Evolutionary conservation across 2,888 invertebrate genomes (phyloP), one percentile per base, ranked within the genome.

Genomic region (Himalopsyche kuldschensis): DNA sequence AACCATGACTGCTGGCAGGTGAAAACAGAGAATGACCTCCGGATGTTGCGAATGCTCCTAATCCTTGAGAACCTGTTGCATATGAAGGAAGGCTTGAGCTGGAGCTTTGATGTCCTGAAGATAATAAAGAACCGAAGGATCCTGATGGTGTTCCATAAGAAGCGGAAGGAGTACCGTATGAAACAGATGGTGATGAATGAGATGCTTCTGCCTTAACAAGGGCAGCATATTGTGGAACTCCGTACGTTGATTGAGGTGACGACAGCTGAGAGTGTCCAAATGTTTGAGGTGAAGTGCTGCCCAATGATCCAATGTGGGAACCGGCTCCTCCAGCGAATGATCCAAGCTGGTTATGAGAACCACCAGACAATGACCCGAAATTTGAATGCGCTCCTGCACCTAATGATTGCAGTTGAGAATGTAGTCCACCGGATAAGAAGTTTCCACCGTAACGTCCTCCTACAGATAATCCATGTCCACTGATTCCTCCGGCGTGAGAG

Each of bases 51-150:
- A 90, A 92, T 20, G 91, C 90, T 47, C 91, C 89, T 24, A 92
- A 88, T 31, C 92, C 91, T 86, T 92, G 91, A n/a, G 89, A 88
- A 48, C 90, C 90, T 47, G 89, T 87, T 46, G 91, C 89, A 85
- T 92, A 92, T 8, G 90, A 88, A 32, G 91, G 91, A 41, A 89
- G 88, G 80, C 88, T 88, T 4, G 88, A 86, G 82, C 88, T 88
- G 41, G 88, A 86, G 82, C 89, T 89, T 81, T 90, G 90, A 89
- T 84, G 82, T 35, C 76, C 79, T 69, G 69, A 69, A 11, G 69
- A 69, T 27, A 69, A 69, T n/a, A 30, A 15, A 89, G 90, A 82
- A 90, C 90, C 83, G 89, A 89, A 69, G 89, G 87, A 76, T 20
- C 24, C 35, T 86, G 90, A 89, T 11, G 90, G 90, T 24, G 88